A percentile compares a stretch with the other conserved stretches of the same genome.
Conservation (phyloP, 1,140 invertebrate species). For the Nephila pilipes region DNA sequence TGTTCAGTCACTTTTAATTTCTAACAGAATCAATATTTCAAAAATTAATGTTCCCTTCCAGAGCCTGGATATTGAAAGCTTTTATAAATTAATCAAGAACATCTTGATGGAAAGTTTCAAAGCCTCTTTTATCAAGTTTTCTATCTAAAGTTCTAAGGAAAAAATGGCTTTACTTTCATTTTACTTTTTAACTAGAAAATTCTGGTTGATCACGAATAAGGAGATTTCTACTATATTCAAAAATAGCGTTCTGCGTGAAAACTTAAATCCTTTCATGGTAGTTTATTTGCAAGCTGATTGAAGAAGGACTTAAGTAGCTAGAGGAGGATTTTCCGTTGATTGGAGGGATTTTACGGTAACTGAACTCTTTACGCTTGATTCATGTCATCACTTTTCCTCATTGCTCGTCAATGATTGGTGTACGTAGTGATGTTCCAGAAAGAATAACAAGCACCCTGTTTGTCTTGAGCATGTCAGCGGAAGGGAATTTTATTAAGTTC, state of each 20-base stretch:
- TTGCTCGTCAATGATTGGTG: not conserved
- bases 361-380: constrained; percentile 10
- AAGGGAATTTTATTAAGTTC: not conserved
- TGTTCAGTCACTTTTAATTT: no score
- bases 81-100: not conserved
- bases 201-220: not conserved
- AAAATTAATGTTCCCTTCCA: no score
- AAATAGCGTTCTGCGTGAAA: not conserved
- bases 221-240: not conserved
- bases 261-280: constrained; percentile 12
- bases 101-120: not conserved
- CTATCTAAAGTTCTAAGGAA: not conserved
- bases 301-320: not conserved
- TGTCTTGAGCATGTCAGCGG: not conserved
- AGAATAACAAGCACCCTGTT: not conserved
- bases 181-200: constrained; percentile 11
- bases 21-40: no score
- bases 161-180: not conserved
- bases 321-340: constrained; percentile 1
- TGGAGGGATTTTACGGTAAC: constrained; percentile 30
- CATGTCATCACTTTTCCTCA: not conserved
- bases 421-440: not conserved
- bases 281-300: constrained; percentile 35
- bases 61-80: not conserved
- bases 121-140: not conserved